phyloP scores from a whole-genome alignment of 2,797 vertebrate species.

The Anguilla anguilla region DNA sequence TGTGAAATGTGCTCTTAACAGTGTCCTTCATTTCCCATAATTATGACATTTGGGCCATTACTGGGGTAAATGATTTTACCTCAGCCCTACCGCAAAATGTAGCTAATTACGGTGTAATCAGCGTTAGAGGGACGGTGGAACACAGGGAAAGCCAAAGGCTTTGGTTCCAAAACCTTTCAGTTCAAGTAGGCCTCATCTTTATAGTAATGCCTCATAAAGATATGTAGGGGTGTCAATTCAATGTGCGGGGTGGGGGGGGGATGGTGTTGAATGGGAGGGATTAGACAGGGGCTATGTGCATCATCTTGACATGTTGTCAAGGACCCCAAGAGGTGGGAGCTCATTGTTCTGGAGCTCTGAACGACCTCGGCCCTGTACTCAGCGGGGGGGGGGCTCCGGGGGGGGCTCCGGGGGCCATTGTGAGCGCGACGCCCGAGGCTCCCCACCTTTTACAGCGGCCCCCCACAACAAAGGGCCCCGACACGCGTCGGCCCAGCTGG shows the following conservation, averaged over 20 bases:
- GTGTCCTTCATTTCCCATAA: slow-evolving; percentile 1
- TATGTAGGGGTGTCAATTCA: slow-evolving; percentile 6
- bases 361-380: background rate
- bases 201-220: background rate
- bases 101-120: background rate
- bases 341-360: slow-evolving; percentile 4
- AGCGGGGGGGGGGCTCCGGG: background rate
- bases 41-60: background rate
- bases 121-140: background rate
- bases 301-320: background rate
- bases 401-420: background rate
- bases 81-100: background rate
- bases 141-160: background rate
- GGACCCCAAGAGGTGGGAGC: background rate
- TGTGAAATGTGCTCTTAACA: background rate
- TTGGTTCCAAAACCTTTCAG: background rate
- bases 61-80: background rate
- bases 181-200: background rate
- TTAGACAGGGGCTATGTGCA: background rate
- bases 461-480: background rate
- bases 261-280: background rate
- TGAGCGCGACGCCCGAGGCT: background rate
- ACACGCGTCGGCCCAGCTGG: background rate
- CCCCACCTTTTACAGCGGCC: background rate
- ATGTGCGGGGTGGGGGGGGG: slow-evolving; percentile 26